Evolutionary conservation across 2,113 vertebrate species (phyloP), one percentile per base, ranked within the genome.

Genomic region (Mesocricetus auratus): DNA sequence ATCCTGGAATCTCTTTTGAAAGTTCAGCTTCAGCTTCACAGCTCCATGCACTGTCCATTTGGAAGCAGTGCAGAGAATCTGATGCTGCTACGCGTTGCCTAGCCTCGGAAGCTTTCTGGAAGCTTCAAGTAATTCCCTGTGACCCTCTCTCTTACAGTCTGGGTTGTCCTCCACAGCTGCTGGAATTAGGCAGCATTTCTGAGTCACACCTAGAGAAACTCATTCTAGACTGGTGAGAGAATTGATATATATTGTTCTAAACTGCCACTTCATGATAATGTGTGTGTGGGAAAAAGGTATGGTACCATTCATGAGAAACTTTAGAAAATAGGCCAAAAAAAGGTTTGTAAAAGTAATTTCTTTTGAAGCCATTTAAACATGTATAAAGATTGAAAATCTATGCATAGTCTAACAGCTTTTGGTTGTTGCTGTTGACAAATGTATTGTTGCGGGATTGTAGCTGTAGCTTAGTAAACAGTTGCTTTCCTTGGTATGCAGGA

Each of bases 341-440:
- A 11, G 58, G 19, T 1, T 26, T 33, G 24, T 89, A 60, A 71
- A 81, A 90, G 56, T 66, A 29, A 24, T 86, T 95, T 94, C 58
- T 91, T 96, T 90, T 92, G n/a, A 47, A 96, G 42, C n/a, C 17
- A 53, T 88, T 97, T 15, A 95, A 90, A 92, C 90, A 83, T 36
- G 7, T 68, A 75, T 87, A 68, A 60, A 86, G 24, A 47, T 74
- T 93, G 16, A 93, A 93, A 93, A 71, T 89, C 22, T 66, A 86
- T 85, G 91, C 19, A 56, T 50, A 66, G 10, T 87, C 56, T 45
- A 83, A 79, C 11, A 90, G 19, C 29, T 58, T 68, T 39, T 17
- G 33, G 11, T 47, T n/a, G 13, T 71, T 64, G 86, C 90, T n/a
- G 62, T 53, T 89, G 53, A 16, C 29, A 82, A 88, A 86, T 58